These are phyloP conservation scores for Silurus lanzhouensis DNA, from an alignment of 2,797 vertebrate species.

Conservation along the genomic window DNA sequence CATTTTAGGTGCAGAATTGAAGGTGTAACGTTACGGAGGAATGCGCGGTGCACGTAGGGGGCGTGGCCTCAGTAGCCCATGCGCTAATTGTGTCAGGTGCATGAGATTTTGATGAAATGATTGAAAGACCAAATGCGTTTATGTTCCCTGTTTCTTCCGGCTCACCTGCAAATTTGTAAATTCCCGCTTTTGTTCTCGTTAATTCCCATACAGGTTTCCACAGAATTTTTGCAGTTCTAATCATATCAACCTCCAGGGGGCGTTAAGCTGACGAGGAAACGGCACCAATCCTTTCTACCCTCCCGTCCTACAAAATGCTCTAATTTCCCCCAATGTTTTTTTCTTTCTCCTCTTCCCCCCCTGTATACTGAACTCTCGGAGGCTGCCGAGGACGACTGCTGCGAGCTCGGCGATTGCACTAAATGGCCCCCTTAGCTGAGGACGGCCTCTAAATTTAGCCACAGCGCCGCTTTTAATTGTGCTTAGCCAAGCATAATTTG, in stretches of 20 bases:
- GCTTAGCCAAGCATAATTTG: constrained; percentile 69
- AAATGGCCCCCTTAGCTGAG: constrained; percentile 61
- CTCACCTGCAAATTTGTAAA: too few relatives aligned
- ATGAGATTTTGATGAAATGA: too few relatives aligned
- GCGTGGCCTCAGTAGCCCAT: too few relatives aligned
- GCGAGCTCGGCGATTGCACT: constrained; percentile 52
- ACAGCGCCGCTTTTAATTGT: constrained; percentile 60
- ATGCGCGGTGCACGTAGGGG: too few relatives aligned
- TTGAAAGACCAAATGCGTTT: too few relatives aligned
- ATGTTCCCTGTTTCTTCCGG: not conserved
- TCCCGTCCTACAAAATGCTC: constrained; percentile 62
- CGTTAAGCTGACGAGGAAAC: constrained; percentile 25
- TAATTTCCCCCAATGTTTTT: constrained; percentile 45
- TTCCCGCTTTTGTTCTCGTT: too few relatives aligned
- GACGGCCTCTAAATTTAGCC: constrained; percentile 66
- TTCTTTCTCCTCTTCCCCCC: too few relatives aligned
- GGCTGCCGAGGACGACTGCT: constrained; percentile 41
- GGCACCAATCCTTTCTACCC: constrained; percentile 19
- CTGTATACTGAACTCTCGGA: not conserved
- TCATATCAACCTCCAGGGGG: constrained; percentile 30
- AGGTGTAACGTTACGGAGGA: too few relatives aligned
- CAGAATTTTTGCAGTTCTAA: not conserved
- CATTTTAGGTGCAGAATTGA: too few relatives aligned
- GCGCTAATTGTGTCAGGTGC: too few relatives aligned
- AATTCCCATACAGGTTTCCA: too few relatives aligned